A percentile compares a stretch with the other conserved stretches of the same genome.
These are phyloP conservation scores for Macrophya annulata DNA, from an alignment of 2,888 invertebrate species.

Conservation along the genomic window DNA sequence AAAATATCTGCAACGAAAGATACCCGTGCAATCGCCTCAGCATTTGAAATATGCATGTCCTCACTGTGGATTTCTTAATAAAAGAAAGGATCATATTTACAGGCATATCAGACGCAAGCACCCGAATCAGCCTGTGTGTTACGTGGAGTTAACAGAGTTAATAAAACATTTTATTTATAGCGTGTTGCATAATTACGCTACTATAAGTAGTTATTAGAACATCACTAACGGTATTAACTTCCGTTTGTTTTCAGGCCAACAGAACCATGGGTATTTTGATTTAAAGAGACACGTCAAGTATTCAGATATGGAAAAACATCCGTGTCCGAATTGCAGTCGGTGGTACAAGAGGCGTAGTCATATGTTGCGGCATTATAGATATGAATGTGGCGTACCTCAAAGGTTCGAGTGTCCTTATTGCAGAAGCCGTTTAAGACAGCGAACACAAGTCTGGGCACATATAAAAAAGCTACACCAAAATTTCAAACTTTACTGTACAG, in stretches of 20 bases:
- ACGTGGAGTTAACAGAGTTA: constrained; percentile 59
- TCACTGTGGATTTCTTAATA: constrained; percentile 81
- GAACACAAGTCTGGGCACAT: constrained; percentile 76
- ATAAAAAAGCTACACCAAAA: constrained; percentile 74
- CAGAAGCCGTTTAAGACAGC: constrained; percentile 73
- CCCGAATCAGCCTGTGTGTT: constrained; percentile 71
- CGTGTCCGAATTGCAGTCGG: constrained; percentile 82
- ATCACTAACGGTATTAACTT: constrained; percentile 1
- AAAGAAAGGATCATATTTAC: constrained; percentile 81
- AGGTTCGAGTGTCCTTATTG: constrained; percentile 78
- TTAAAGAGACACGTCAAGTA: constrained; percentile 29
- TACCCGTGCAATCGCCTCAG: neutral
- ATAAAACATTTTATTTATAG: neutral
- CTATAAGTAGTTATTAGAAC: neutral
- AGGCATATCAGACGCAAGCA: constrained; percentile 81
- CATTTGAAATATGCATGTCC: constrained; percentile 75
- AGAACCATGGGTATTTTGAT: constrained; percentile 35
- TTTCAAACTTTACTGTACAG: constrained; percentile 73
- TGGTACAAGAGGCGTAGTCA: constrained; percentile 84
- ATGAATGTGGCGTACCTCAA: constrained; percentile 77
- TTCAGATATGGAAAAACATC: constrained; percentile 66
- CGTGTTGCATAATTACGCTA: neutral
- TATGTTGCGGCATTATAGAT: constrained; percentile 82
- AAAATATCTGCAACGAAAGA: constrained; percentile 18
- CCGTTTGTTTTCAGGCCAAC: constrained; percentile 30